Base-by-base conservation (phyloP, 2,888 invertebrate species). In the Galerucella nymphaeae region DNA sequence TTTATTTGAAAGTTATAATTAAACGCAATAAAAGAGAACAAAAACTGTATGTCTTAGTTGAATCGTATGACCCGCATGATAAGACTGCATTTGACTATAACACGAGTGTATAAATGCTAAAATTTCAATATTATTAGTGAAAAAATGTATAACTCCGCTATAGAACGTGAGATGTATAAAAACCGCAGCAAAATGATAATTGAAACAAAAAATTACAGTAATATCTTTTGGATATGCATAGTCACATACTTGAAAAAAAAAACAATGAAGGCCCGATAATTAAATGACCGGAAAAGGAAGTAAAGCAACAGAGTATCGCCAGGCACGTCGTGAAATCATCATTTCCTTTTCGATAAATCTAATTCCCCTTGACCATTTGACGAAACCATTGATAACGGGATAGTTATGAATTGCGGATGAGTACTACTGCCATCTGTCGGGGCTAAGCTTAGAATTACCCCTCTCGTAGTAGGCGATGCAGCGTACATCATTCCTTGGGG, bases 361-460 rank as follows among this genome's bases (percentile, higher is more conserved):
- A 85, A 75, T 76, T 85, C 89, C 48, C 88, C 87, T 76, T 85
- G 79, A 1, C 86, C 83, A 72, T 86, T 84, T 50, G 84, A 81
- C 77, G 82, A 88, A 16, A 91, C 90, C 88, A 92, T 91, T 45
- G 91, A 91, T 77, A 92, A 86, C 69, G 92, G 92, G 84, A 93
- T 92, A 71, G 92, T 92, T 83, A 93, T 92, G 86, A 91, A 92
- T 85, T 92, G 92, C 55, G 89, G 90, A 88, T 89, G 89, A 6
- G 78, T 77, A 6, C 82, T 78, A 78, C 81, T 83, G n/a, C 82
- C 82, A 72, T 83, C 81, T 62, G 82, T 79, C 74, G 84, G 85
- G 11, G 86, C 83, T 62, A 88, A 78, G 75, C 87, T 85, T 78
- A 87, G 84, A 72, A 88, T 85, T 73, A 88, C 86, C 6, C 87